Conservation (phyloP, 1,140 invertebrate species). For the Drosophila funebris region DNA sequence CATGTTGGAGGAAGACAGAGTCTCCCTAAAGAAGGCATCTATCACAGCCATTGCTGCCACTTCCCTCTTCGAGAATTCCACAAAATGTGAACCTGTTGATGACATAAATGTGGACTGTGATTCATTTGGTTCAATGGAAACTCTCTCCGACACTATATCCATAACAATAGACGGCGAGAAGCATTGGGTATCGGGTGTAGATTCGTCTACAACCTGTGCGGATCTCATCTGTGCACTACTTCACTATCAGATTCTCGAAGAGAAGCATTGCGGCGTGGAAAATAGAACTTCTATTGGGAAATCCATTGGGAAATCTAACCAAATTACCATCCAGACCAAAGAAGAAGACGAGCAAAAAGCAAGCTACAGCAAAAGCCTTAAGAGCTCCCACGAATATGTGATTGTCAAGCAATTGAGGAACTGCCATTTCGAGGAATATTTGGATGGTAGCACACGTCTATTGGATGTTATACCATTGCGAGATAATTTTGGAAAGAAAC, state of each 20-base stretch:
- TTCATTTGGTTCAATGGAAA: slow-evolving; percentile 81
- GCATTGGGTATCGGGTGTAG: slow-evolving; percentile 91
- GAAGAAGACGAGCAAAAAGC: slow-evolving; percentile 24
- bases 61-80: background rate
- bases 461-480: slow-evolving; percentile 60
- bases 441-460: slow-evolving; percentile 67
- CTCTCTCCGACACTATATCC: slow-evolving; percentile 87
- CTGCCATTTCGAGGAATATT: slow-evolving; percentile 66
- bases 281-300: background rate
- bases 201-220: slow-evolving; percentile 90
- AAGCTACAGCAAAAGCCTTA: background rate
- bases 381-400: slow-evolving; percentile 59
- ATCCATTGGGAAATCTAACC: slow-evolving; percentile 13
- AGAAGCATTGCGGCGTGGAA: background rate
- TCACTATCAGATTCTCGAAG: slow-evolving; percentile 30
- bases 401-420: slow-evolving; percentile 71
- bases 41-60: background rate
- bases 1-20: slow-evolving; percentile 26
- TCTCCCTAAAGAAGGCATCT: slow-evolving; percentile 22
- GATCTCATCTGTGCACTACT: slow-evolving; percentile 90
- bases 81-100: slow-evolving; percentile 14
- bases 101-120: slow-evolving; percentile 73
- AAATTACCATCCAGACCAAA: slow-evolving; percentile 44
- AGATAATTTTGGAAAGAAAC: slow-evolving; percentile 55
- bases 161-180: slow-evolving; percentile 90